Evolutionary conservation across 2,797 vertebrate genomes (phyloP).

Genomic region (Notoglanidium macrostoma): DNA sequence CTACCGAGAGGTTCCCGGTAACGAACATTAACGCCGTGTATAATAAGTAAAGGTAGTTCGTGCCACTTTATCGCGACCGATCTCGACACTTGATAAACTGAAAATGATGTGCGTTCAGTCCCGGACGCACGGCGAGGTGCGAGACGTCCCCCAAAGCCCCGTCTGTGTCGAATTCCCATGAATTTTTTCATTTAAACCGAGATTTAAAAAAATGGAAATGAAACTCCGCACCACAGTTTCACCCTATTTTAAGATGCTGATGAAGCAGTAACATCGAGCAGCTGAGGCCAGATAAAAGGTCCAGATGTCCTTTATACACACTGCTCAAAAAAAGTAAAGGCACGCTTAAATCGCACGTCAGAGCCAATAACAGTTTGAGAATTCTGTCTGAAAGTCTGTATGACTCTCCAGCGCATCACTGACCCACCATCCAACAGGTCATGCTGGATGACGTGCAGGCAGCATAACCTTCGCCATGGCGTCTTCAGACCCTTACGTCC

Average conservation of each 20-base stretch:
- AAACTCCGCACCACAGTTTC: background rate
- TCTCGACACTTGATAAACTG: background rate
- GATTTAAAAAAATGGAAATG: background rate
- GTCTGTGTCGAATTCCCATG: background rate
- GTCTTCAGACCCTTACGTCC: no score
- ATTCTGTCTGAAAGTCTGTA: no score
- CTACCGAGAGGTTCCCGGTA: conserved; percentile 80
- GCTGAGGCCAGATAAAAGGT: background rate
- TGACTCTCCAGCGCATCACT: no score
- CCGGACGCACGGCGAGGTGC: background rate
- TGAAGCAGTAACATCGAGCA: background rate
- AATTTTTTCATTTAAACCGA: background rate
- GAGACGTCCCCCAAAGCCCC: background rate
- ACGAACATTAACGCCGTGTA: background rate
- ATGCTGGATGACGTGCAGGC: no score
- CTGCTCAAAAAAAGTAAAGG: no score
- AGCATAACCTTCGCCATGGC: no score
- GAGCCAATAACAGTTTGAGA: no score
- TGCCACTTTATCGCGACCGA: background rate
- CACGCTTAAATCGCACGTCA: no score
- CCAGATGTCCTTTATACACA: background rate
- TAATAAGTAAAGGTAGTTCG: background rate
- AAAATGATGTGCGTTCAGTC: background rate
- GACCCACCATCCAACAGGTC: no score
- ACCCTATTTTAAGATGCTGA: background rate